phyloP scores from a whole-genome alignment of 2,888 invertebrate genomes.

The Cephus runcator region DNA sequence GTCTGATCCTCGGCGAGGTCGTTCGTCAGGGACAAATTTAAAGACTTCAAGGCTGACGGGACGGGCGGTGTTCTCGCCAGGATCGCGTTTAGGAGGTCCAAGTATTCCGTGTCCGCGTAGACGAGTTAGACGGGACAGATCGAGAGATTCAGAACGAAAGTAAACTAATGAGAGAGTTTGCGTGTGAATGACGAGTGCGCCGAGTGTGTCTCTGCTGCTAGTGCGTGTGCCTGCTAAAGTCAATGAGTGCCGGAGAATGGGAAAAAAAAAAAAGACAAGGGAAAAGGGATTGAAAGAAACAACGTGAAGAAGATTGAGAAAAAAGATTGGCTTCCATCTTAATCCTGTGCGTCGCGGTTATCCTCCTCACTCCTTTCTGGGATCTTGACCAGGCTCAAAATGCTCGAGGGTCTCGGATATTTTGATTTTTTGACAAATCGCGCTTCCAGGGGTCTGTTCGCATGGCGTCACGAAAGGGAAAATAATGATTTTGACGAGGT shows the following conservation, averaged over 20 bases:
- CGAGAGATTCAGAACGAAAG: constrained; percentile 1
- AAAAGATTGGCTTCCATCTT: not conserved
- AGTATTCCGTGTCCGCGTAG: constrained; percentile 3
- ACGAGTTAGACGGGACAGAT: not conserved
- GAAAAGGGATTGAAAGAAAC: not conserved
- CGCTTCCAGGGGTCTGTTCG: no score
- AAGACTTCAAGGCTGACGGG: constrained; percentile 26
- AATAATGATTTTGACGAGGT: constrained; percentile 1
- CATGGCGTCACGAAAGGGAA: no score
- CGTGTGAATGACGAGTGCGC: constrained; percentile 9
- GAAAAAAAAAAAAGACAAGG: not conserved
- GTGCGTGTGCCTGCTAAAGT: not conserved
- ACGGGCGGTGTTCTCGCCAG: constrained; percentile 1
- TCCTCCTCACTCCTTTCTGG: no score
- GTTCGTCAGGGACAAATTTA: constrained; percentile 24
- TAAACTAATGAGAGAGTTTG: constrained; percentile 3
- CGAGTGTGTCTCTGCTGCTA: not conserved
- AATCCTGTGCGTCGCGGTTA: no score
- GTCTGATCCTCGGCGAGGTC: constrained; percentile 52
- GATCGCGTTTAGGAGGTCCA: not conserved
- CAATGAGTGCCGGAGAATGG: not conserved
- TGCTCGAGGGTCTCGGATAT: no score
- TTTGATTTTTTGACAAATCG: no score
- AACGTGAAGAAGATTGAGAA: not conserved
- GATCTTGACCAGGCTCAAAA: no score